Conservation (phyloP, 2,797 vertebrate species). For the Hoplostethus atlanticus region DNA sequence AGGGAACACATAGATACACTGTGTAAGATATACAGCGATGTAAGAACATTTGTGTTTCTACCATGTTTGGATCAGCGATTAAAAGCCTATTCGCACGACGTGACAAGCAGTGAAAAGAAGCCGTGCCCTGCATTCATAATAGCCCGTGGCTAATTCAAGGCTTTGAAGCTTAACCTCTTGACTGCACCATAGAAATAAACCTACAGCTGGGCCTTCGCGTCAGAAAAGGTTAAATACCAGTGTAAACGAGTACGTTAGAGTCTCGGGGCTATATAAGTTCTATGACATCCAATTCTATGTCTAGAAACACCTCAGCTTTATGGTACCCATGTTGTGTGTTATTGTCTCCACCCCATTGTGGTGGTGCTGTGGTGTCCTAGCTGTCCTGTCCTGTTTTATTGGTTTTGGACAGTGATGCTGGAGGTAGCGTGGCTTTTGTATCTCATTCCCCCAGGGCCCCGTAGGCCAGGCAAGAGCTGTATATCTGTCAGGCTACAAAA, state of each 20-base stretch:
- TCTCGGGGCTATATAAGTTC: background rate
- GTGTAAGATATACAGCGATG: slow-evolving; percentile 69
- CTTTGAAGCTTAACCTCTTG: slow-evolving; percentile 71
- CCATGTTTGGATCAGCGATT: slow-evolving; percentile 75
- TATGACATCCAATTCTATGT: slow-evolving; percentile 16
- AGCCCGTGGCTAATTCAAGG: slow-evolving; percentile 27
- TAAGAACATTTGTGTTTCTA: slow-evolving; percentile 61
- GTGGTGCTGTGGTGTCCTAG: slow-evolving; percentile 14
- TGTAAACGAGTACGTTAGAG: slow-evolving; percentile 28
- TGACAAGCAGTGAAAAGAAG: slow-evolving; percentile 48
- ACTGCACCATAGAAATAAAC: slow-evolving; percentile 45
- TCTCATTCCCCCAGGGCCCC: slow-evolving; percentile 77
- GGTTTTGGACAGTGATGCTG: slow-evolving; percentile 67
- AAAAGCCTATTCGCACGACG: slow-evolving; percentile 68
- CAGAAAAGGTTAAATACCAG: slow-evolving; percentile 43
- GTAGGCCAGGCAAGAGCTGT: slow-evolving; percentile 73
- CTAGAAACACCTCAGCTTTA: slow-evolving; percentile 22
- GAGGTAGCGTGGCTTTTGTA: slow-evolving; percentile 76
- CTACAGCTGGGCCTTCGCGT: slow-evolving; percentile 50
- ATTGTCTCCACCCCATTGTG: slow-evolving; percentile 44
- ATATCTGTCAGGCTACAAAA: slow-evolving; percentile 80
- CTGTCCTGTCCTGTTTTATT: slow-evolving; percentile 49
- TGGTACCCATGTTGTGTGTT: slow-evolving; percentile 26
- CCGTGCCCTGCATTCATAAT: slow-evolving; percentile 54
- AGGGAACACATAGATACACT: slow-evolving; percentile 74